Conservation (phyloP, 2,797 vertebrate species). For the Sternarchorhynchus goeldii region DNA sequence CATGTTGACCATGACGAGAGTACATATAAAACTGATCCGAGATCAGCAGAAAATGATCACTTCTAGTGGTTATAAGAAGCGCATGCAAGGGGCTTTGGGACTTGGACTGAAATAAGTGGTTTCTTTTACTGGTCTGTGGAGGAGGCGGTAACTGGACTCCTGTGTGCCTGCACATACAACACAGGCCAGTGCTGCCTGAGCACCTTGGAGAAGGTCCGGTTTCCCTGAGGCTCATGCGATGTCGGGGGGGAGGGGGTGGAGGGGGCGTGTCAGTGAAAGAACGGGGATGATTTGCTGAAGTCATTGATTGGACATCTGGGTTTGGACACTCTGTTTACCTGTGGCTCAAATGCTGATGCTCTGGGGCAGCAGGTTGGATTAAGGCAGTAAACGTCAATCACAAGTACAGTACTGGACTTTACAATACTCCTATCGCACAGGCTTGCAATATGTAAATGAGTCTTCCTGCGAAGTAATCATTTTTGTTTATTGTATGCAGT, state of each 20-base stretch:
- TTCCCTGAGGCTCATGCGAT: conserved; percentile 37
- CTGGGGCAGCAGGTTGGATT: too few relatives aligned
- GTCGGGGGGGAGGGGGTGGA: conserved; percentile 3
- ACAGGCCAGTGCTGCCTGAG: conserved; percentile 13
- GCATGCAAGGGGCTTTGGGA: not conserved
- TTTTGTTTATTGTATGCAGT: too few relatives aligned
- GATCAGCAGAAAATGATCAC: not conserved
- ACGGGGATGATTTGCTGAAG: conserved; percentile 26
- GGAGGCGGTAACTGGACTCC: conserved; percentile 1
- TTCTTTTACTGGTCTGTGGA: not conserved
- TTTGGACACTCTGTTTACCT: conserved; percentile 33
- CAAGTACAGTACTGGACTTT: too few relatives aligned
- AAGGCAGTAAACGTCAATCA: too few relatives aligned
- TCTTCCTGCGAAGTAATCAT: too few relatives aligned
- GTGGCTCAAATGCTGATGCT: conserved; percentile 39
- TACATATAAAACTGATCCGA: not conserved
- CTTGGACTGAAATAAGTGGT: conserved; percentile 9
- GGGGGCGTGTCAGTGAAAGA: conserved; percentile 14
- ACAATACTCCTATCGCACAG: too few relatives aligned
- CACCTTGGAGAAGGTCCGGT: conserved; percentile 25
- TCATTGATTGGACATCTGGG: conserved; percentile 36
- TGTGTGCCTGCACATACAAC: conserved; percentile 17
- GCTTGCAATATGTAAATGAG: too few relatives aligned
- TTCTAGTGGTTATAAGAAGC: not conserved
- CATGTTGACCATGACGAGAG: not conserved